Percentiles rank a stretch among this genome's conserved stretches.
These are phyloP conservation scores for Xanthorhoe designata DNA, from an alignment of 2,888 invertebrate genomes.

Conservation along the genomic window DNA sequence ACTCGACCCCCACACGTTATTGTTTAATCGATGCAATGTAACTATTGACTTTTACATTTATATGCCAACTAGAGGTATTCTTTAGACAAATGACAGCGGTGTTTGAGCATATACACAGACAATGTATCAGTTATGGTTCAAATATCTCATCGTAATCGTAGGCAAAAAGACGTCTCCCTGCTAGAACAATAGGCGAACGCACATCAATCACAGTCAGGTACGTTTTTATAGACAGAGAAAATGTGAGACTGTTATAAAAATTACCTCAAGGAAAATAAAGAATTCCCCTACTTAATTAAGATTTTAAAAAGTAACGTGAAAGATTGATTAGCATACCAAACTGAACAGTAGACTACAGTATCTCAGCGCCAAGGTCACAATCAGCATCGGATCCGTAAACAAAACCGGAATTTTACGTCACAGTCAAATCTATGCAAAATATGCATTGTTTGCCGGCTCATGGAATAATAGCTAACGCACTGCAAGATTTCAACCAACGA, in stretches of 20 bases:
- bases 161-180: conserved; percentile 4
- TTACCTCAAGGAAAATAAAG: not conserved
- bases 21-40: conserved; percentile 35
- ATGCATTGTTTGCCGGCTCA: conserved; percentile 64
- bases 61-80: not conserved
- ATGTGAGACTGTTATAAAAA: conserved; percentile 4
- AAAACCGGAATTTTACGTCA: conserved; percentile 74
- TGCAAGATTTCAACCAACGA: conserved; percentile 52
- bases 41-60: conserved; percentile 18
- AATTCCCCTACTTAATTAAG: not conserved
- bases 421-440: conserved; percentile 63
- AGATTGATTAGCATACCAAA: conserved; percentile 40
- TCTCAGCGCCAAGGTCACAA: conserved; percentile 75
- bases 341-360: conserved; percentile 40
- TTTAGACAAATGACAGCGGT: conserved; percentile 8
- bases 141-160: conserved; percentile 29
- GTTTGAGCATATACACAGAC: conserved; percentile 14
- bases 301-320: conserved; percentile 19
- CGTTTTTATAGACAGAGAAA: conserved; percentile 12
- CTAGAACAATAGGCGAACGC: conserved; percentile 30
- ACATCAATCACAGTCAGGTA: conserved; percentile 27
- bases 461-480: conserved; percentile 52
- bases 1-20: conserved; percentile 15
- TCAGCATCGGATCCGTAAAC: conserved; percentile 70
- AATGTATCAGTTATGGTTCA: conserved; percentile 24